These are phyloP conservation scores for Abrostola tripartita DNA, from an alignment of 2,888 invertebrate species.

Conservation along the genomic window DNA sequence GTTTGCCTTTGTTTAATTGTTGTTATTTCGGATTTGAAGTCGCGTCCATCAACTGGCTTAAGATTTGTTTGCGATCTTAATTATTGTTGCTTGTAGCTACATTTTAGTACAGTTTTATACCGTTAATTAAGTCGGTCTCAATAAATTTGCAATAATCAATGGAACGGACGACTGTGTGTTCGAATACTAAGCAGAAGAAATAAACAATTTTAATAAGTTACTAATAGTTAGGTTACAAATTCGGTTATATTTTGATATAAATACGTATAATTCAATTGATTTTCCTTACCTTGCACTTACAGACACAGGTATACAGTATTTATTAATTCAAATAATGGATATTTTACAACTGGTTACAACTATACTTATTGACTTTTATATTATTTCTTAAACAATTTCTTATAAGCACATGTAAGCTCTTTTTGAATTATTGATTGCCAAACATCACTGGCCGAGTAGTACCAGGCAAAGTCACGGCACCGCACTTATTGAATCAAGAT, in stretches of 20 bases:
- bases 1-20: conserved; percentile 73
- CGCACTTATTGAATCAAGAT: conserved; percentile 4
- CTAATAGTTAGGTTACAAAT: too few species aligned
- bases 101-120: conserved; percentile 43
- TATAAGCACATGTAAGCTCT: neutral
- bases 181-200: neutral
- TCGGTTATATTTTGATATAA: too few species aligned
- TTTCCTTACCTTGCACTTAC: too few species aligned
- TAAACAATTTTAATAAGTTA: too few species aligned
- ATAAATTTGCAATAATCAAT: conserved; percentile 36
- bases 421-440: conserved; percentile 4
- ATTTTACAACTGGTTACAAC: too few species aligned
- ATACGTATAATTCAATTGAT: too few species aligned
- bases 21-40: conserved; percentile 69
- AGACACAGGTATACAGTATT: too few species aligned
- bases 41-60: conserved; percentile 57
- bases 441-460: neutral
- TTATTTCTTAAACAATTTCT: too few species aligned
- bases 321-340: too few species aligned
- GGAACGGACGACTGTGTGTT: conserved; percentile 13
- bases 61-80: conserved; percentile 57
- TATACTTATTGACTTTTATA: too few species aligned
- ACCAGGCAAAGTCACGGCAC: conserved; percentile 3
- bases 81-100: conserved; percentile 44
- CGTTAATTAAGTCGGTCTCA: conserved; percentile 38